Conservation (phyloP, 2,113 vertebrate species). For the Erythrolamprus reginae region DNA sequence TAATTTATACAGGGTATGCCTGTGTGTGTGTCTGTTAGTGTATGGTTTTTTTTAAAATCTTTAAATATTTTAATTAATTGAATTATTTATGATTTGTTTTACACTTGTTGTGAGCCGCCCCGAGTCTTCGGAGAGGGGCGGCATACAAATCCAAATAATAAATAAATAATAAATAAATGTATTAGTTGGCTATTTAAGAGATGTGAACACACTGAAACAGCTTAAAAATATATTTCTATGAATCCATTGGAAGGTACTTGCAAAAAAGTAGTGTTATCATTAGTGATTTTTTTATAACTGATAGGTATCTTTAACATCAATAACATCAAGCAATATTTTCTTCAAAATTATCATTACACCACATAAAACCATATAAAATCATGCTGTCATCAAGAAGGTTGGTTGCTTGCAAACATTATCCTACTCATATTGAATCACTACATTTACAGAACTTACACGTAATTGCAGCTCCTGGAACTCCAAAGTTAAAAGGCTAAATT, state of each 20-base stretch:
- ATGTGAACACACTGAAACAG: neutral
- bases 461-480: neutral
- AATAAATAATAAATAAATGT: too few relatives aligned
- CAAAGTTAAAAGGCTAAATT: neutral
- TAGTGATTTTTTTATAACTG: neutral
- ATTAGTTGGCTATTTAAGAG: neutral
- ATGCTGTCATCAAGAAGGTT: neutral
- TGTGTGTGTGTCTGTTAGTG: too few relatives aligned
- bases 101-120: too few relatives aligned
- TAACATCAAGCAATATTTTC: neutral
- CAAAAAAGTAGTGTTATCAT: neutral
- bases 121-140: too few relatives aligned
- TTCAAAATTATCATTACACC: neutral
- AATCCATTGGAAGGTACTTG: neutral
- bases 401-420: neutral
- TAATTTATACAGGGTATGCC: too few relatives aligned
- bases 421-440: neutral
- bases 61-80: too few relatives aligned
- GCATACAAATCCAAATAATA: too few relatives aligned
- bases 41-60: too few relatives aligned
- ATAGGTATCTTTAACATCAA: neutral
- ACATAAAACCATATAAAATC: neutral
- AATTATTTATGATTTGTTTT: too few relatives aligned
- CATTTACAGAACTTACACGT: neutral
- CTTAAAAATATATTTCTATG: neutral